These are phyloP conservation scores for Diplazon laetatorius DNA, from an alignment of 2,888 invertebrate genomes.

Conservation along the genomic window DNA sequence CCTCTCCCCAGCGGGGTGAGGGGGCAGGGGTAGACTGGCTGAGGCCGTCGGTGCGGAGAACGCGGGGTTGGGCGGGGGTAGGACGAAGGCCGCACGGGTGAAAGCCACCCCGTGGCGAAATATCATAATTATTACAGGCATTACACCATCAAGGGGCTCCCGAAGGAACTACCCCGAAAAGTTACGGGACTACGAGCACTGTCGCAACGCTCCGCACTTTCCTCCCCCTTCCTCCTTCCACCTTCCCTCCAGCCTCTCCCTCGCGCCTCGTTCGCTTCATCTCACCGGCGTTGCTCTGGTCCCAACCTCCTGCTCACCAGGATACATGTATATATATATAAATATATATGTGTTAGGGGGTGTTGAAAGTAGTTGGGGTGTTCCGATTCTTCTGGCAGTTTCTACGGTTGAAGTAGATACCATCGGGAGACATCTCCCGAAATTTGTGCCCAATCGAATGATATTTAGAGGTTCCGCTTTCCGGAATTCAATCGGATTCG, in stretches of 20 bases:
- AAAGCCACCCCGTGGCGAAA: constrained; percentile 71
- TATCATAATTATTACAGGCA: constrained; percentile 80
- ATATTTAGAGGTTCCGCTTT: too few species aligned
- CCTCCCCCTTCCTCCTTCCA: background rate
- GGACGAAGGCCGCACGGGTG: constrained; percentile 50
- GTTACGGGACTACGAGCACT: constrained; percentile 52
- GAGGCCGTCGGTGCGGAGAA: constrained; percentile 33
- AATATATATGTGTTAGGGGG: too few species aligned
- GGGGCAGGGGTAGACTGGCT: constrained; percentile 67
- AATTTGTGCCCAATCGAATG: too few species aligned
- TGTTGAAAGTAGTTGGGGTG: too few species aligned
- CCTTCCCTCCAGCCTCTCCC: background rate
- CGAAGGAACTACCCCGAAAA: constrained; percentile 66
- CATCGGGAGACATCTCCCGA: too few species aligned
- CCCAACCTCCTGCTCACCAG: background rate
- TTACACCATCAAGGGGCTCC: constrained; percentile 69
- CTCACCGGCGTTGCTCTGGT: background rate
- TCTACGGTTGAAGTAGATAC: too few species aligned
- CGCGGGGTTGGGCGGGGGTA: constrained; percentile 1
- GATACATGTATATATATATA: too few species aligned
- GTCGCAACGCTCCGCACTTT: constrained; percentile 22
- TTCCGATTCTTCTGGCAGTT: too few species aligned
- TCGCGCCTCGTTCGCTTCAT: constrained; percentile 1
- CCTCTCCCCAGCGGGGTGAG: constrained; percentile 79
- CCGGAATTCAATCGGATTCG: too few species aligned